phyloP scores from a whole-genome alignment of 2,113 vertebrate species.

The Ascaphus truei region DNA sequence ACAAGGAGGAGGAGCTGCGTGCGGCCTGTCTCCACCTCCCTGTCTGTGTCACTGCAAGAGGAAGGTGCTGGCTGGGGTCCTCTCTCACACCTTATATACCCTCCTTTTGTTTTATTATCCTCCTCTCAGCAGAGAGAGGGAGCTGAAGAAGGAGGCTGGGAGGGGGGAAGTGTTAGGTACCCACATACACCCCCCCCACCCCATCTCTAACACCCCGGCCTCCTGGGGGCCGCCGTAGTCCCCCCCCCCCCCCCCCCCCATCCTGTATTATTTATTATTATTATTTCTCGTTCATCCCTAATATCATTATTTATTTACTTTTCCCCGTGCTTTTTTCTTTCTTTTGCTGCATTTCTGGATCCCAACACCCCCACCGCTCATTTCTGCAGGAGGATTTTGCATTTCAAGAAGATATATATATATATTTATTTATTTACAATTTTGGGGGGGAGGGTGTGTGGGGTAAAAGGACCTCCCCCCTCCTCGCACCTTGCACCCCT shows the following conservation, averaged over 20 bases:
- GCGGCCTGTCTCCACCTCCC: neutral
- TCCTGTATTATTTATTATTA: too few relatives aligned
- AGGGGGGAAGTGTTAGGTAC: neutral
- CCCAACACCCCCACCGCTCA: too few relatives aligned
- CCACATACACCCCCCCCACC: neutral
- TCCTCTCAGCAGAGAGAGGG: neutral
- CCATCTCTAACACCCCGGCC: neutral
- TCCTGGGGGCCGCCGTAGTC: neutral
- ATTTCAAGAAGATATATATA: too few relatives aligned
- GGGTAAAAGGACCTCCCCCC: too few relatives aligned
- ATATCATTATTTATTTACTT: neutral
- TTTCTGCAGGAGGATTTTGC: too few relatives aligned
- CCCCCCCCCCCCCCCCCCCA: too few relatives aligned
- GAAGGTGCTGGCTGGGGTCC: neutral
- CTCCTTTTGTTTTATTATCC: neutral
- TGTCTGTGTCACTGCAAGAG: neutral
- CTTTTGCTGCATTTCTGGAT: too few relatives aligned
- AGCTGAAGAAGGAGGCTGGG: neutral
- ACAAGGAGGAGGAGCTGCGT: neutral
- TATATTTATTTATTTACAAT: too few relatives aligned
- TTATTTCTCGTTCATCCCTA: too few relatives aligned
- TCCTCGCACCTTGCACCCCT: neutral
- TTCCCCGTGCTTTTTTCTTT: too few relatives aligned
- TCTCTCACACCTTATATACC: neutral
- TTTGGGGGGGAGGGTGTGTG: neutral